These are phyloP conservation scores for Herpailurus yagouaroundi DNA, from an alignment of 2,113 vertebrate genomes.

Conservation along the genomic window DNA sequence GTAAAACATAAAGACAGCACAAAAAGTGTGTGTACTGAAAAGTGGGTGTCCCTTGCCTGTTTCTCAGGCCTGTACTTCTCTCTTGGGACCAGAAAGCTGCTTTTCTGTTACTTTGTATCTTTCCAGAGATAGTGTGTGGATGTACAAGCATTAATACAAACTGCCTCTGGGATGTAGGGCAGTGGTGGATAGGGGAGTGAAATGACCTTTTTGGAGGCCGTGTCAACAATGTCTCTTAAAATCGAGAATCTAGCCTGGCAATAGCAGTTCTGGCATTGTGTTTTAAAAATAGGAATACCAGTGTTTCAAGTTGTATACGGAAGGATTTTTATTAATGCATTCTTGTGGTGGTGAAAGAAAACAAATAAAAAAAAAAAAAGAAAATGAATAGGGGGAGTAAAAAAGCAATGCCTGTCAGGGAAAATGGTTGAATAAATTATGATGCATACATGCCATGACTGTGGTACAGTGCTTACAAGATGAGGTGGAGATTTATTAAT, in stretches of 20 bases:
- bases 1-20: not conserved
- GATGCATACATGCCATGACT: not conserved
- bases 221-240: not conserved
- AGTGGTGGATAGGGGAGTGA: not conserved
- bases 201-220: not conserved
- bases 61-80: not conserved
- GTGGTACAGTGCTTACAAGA: not conserved
- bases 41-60: not conserved
- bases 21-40: not conserved
- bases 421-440: not conserved
- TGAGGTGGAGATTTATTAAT: not conserved
- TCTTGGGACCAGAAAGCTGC: not conserved
- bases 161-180: not conserved
- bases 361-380: not conserved
- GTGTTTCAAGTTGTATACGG: not conserved
- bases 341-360: not conserved
- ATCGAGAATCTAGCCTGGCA: not conserved
- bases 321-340: constrained; percentile 40
- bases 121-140: not conserved
- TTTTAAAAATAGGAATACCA: constrained; percentile 30
- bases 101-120: not conserved
- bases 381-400: not conserved
- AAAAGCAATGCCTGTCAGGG: not conserved
- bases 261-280: not conserved
- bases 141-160: not conserved